Base-by-base conservation (phyloP, 2,888 invertebrate species). In the Biston stratarius region DNA sequence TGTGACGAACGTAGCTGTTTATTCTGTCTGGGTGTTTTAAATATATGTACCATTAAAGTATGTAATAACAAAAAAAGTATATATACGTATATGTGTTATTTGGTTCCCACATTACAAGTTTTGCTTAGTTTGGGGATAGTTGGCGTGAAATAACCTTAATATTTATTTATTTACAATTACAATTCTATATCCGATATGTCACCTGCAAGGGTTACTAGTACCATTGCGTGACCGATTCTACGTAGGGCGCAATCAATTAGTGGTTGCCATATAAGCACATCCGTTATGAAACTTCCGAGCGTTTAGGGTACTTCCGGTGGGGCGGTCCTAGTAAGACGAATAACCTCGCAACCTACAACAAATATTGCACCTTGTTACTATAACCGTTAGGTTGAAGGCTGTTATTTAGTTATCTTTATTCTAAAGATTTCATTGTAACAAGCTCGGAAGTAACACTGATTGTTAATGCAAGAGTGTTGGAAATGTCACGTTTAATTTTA, bases 171-270 rank as follows among this genome's bases (percentile, higher is more conserved):
- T 71, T 64, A 60, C 68, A 69, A 73, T 64, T 47, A 57, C 49
- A 47, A 45, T 51, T 67, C 64, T 66, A 71, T 62, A 69, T 63
- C 74, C 75, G 78, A 70, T 81, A 75, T 81, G 78, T 81, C 80
- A 83, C 81, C 82, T 77, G 72, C 80, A 81, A 88, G 87, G 88
- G 90, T 87, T 86, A 82, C 80, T 48, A 53, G 67, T 61, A 51
- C 61, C 49, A 63, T 70, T 83, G 78, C 80, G 79, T 80, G 77
- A 79, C 77, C 65, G 47, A 48, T 52, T 47, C 70, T 51, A 62
- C 78, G 76, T 78, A 73, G 82, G 86, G 85, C 78, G 79, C 90
- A 92, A 92, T 94, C 92, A 93, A 94, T 94, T 94, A 93, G 88
- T 82, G 83, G 84, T 86, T 88, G 60, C 67, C 84, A 84, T 87